phyloP scores from a whole-genome alignment of 1,140 invertebrate species.

The Platorchestia sp. region DNA sequence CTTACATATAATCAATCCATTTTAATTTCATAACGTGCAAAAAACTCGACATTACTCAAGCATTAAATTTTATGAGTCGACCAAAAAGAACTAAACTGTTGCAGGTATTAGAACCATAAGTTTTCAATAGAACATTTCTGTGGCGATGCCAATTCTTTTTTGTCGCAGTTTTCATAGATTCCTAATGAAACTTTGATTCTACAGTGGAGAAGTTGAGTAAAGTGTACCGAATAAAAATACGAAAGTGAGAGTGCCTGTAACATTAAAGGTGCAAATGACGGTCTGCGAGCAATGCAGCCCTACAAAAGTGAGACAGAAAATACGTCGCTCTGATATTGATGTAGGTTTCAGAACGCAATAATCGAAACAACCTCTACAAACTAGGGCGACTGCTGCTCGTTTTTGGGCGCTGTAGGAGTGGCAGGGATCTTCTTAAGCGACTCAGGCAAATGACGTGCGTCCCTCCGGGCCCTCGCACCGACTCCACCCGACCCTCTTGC shows the following conservation, averaged over 20 bases:
- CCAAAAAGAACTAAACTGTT: too few relatives aligned
- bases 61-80: too few relatives aligned
- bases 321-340: background rate
- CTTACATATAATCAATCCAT: too few relatives aligned
- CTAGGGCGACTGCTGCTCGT: background rate
- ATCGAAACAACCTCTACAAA: background rate
- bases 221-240: background rate
- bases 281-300: background rate
- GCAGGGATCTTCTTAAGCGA: background rate
- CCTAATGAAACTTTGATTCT: background rate
- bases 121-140: background rate
- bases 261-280: background rate
- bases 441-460: background rate
- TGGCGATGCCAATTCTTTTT: background rate
- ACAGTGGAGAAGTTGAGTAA: background rate
- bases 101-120: too few relatives aligned
- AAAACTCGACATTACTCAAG: too few relatives aligned
- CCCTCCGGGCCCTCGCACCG: background rate
- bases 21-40: too few relatives aligned
- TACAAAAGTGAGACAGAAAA: background rate
- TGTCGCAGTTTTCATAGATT: background rate
- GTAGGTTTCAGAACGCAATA: background rate
- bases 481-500: conserved; percentile 15
- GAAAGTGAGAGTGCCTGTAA: background rate
- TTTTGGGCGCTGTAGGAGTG: background rate